Evolutionary conservation across 1,140 invertebrate genomes (phyloP).

Genomic region (Oppia nitens): DNA sequence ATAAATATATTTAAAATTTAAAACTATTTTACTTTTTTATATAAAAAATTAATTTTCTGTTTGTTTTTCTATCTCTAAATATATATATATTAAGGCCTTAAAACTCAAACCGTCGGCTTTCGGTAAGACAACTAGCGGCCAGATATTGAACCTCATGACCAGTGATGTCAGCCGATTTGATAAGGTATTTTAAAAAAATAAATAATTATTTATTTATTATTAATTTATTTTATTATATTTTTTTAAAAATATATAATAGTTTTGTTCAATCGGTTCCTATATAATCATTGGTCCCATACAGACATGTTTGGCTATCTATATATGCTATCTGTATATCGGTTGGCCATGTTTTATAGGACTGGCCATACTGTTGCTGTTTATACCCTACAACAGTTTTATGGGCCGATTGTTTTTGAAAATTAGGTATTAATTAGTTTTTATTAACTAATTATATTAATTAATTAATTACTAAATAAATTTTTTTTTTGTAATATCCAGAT

Average conservation of each 20-base stretch:
- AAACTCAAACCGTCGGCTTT: slow-evolving; percentile 40
- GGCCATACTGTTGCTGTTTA: slow-evolving; percentile 52
- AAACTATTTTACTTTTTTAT: too few species aligned
- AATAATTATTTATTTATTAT: background rate
- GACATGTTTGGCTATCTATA: slow-evolving; percentile 43
- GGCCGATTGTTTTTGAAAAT: slow-evolving; percentile 27
- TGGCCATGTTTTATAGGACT: slow-evolving; percentile 54
- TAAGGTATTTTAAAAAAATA: slow-evolving; percentile 11
- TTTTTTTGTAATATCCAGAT: background rate
- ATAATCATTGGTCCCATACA: slow-evolving; percentile 52
- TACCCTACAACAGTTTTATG: slow-evolving; percentile 63
- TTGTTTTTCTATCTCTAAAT: background rate
- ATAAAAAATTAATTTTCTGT: too few species aligned
- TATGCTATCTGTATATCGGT: slow-evolving; percentile 38
- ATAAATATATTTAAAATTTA: too few species aligned
- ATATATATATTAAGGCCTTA: slow-evolving; percentile 22
- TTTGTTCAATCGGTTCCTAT: slow-evolving; percentile 22
- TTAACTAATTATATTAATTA: background rate
- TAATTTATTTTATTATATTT: background rate
- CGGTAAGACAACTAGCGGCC: slow-evolving; percentile 56
- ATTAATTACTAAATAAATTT: background rate
- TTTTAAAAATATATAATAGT: background rate
- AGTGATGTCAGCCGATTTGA: slow-evolving; percentile 43
- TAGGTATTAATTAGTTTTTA: slow-evolving; percentile 32
- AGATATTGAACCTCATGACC: slow-evolving; percentile 78